These are phyloP conservation scores for Helogale parvula DNA, from an alignment of 2,113 vertebrate genomes.

Conservation along the genomic window DNA sequence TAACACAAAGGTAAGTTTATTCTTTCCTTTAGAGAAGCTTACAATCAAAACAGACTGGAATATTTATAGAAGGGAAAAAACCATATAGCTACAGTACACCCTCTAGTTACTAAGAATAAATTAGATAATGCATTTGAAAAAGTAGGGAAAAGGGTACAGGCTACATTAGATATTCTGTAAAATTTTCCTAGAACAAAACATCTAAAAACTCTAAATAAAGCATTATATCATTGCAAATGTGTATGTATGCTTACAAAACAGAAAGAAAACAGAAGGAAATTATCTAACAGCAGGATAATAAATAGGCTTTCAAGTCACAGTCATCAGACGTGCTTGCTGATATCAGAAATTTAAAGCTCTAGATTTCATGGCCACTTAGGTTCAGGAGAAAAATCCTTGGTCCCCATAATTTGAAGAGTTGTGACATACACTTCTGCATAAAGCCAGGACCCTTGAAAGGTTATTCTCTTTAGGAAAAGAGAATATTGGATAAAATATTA, in stretches of 20 bases:
- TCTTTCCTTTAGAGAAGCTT: not conserved
- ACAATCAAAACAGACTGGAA: not conserved
- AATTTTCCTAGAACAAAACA: not conserved
- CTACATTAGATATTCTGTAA: not conserved
- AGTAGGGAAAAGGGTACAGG: not conserved
- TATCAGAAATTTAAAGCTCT: conserved; percentile 1
- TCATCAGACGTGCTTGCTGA: not conserved
- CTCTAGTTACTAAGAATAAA: conserved; percentile 17
- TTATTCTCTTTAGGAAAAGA: not conserved
- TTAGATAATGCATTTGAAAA: not conserved
- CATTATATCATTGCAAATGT: not conserved
- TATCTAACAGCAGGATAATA: not conserved
- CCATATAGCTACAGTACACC: not conserved
- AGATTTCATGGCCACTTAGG: not conserved
- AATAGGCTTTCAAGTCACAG: not conserved
- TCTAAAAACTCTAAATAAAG: not conserved
- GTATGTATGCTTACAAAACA: not conserved
- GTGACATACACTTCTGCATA: not conserved
- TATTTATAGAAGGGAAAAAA: not conserved
- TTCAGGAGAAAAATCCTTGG: not conserved
- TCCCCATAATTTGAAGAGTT: not conserved
- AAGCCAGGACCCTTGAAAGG: not conserved
- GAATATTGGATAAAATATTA: not conserved
- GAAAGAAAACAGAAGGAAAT: not conserved
- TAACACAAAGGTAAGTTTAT: not conserved